Conservation (phyloP, 64 coral and sea anemone species). For the Stylophora pistillata region DNA sequence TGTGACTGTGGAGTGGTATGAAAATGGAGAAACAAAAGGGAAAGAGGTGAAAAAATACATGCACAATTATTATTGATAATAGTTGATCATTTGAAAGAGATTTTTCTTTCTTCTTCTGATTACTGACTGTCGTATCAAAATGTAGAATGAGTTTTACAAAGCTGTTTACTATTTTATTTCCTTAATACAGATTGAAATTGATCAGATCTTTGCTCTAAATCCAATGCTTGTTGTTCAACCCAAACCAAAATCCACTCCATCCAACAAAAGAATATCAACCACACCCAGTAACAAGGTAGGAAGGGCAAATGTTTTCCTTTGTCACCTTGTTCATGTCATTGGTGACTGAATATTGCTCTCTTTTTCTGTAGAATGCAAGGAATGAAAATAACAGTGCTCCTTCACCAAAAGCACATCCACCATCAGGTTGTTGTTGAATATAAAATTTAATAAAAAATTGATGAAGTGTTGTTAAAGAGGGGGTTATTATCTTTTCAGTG, state of each 20-base stretch:
- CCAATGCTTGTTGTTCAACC: slow-evolving; percentile 83
- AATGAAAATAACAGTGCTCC: slow-evolving; percentile 22
- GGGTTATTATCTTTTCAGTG: no score
- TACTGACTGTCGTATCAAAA: no score
- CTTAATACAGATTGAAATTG: slow-evolving; percentile 87
- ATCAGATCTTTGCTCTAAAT: slow-evolving; percentile 89
- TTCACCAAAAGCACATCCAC: slow-evolving; percentile 39
- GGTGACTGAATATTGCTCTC: not conserved
- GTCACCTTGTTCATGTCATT: not conserved
- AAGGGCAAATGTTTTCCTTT: not conserved
- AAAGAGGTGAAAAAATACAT: slow-evolving; percentile 73
- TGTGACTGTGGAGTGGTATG: slow-evolving; percentile 99
- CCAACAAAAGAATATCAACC: slow-evolving; percentile 65
- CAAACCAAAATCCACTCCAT: slow-evolving; percentile 69
- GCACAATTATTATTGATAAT: no score
- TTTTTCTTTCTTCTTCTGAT: no score
- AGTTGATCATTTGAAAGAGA: no score
- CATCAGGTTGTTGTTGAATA: slow-evolving; percentile 1
- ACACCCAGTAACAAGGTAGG: slow-evolving; percentile 79
- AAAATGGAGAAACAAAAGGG: slow-evolving; percentile 99
- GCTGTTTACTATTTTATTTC: not conserved
- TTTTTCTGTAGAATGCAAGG: slow-evolving; percentile 50
- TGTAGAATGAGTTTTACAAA: not conserved
- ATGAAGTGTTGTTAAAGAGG: no score
- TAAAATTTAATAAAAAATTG: not conserved